Percentiles rank a stretch among this genome's conserved stretches.
These are phyloP conservation scores for Trichosurus vulpecula DNA, from an alignment of 2,797 vertebrate genomes.

Conservation along the genomic window DNA sequence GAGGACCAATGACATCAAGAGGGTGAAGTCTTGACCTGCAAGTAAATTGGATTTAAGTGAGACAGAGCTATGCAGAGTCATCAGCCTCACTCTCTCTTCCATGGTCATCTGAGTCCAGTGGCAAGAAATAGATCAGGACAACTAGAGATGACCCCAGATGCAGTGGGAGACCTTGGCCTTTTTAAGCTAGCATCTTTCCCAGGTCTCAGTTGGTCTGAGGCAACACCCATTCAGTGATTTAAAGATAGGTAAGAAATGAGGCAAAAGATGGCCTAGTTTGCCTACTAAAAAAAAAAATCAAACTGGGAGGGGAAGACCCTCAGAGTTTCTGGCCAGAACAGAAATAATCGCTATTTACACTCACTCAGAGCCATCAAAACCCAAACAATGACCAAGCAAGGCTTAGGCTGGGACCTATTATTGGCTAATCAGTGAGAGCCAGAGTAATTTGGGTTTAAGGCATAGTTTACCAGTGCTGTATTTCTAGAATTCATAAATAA, in stretches of 20 bases:
- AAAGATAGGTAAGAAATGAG: not conserved
- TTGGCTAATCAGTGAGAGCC: not conserved
- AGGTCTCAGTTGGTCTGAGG: not conserved
- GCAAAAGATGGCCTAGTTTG: too few relatives aligned
- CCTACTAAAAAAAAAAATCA: not conserved
- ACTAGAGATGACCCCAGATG: not conserved
- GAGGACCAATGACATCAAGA: not conserved
- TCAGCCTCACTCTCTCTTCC: not conserved
- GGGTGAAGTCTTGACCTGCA: not conserved
- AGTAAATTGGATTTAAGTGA: not conserved
- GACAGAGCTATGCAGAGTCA: not conserved
- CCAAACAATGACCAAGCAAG: not conserved
- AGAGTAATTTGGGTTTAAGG: not conserved
- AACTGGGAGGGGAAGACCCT: not conserved
- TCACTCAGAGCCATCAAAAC: not conserved
- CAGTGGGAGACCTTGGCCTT: not conserved
- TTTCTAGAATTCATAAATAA: not conserved
- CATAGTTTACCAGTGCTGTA: not conserved
- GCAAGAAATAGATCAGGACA: not conserved
- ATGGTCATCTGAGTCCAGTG: too few relatives aligned
- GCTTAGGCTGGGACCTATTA: not conserved
- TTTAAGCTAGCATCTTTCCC: not conserved
- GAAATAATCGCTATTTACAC: not conserved
- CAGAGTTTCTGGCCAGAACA: not conserved
- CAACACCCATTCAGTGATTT: not conserved